Evolutionary conservation across 2,113 vertebrate genomes (phyloP), one percentile per base, ranked within the genome.

Genomic region (Casuarius casuarius): DNA sequence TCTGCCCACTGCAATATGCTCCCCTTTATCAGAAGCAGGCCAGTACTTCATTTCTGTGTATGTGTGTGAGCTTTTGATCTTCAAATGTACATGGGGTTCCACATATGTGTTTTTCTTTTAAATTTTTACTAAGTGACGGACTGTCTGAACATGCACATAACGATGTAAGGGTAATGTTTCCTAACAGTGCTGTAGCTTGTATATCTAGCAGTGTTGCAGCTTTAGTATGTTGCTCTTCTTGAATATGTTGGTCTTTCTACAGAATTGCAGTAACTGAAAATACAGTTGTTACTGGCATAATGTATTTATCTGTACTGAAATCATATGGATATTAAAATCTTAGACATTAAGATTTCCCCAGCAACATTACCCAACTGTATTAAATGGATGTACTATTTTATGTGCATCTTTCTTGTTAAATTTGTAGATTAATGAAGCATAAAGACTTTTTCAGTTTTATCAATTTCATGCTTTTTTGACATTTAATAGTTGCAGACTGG

Each of bases 11-110:
- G 81, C 84, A 90, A 23, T 67, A 20, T 1, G 4, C 54, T 84
- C 13, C 21, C 61, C 72, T 92, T 83, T 87, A 87, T 88, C 94
- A 94, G 67, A 76, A 80, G 59, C 89, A 91, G 78, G 46, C 91
- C 89, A 62, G 35, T 63, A 42, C 52, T 77, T 67, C 63, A 17
- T 58, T 94, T 62, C n/a, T 8, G 67, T 79, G 42, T 59, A 83
- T 87, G 68, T 44, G 35, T 72, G 40, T 42, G 62, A 94, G 58
- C 81, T 67, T 84, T 95, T 87, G 77, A 91, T 89, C 91, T 82
- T 92, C 67, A 10, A 59, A 29, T 46, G 40, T 46, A 62, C 54
- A 22, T 16, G 35, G 20, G 49, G 44, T 66, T 94, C 91, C 87
- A 87, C 71, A 71, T 82, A 42, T 3, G 14, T 94, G 70, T 54